A percentile compares a stretch with the other conserved stretches of the same genome.
phyloP scores from a whole-genome alignment of 53 echinoderm and acorn worm species.

The Actinopyga echinites region DNA sequence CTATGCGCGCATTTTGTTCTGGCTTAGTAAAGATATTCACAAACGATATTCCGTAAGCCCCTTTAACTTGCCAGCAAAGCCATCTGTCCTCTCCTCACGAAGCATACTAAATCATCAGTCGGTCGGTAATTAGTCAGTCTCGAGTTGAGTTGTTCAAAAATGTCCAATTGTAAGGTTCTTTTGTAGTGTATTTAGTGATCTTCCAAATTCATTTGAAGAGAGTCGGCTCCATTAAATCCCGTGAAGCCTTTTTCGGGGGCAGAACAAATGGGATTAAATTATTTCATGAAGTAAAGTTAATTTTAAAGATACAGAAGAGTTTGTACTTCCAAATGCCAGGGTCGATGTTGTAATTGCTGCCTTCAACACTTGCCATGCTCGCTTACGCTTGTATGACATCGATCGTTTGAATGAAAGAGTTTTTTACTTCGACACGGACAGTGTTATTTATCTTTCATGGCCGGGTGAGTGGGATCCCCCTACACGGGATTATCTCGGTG shows the following conservation, averaged over 20 bases:
- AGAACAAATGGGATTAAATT: constrained; percentile 55
- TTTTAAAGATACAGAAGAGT: constrained; percentile 23
- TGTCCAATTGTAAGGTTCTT: too few relatives aligned
- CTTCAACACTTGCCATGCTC: constrained; percentile 48
- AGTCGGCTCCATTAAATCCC: constrained; percentile 14
- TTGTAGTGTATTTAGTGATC: too few relatives aligned
- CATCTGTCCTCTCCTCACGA: too few relatives aligned
- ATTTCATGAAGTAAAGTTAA: constrained; percentile 30
- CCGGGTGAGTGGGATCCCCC: constrained; percentile 46
- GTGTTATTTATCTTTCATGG: constrained; percentile 30
- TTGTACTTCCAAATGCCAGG: not conserved
- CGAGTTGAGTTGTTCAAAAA: too few relatives aligned
- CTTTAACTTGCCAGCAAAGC: not conserved
- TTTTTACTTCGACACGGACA: constrained; percentile 58
- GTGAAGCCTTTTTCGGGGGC: constrained; percentile 56
- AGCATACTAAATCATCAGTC: too few relatives aligned
- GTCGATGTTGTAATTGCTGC: constrained; percentile 56
- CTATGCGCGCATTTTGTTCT: too few relatives aligned
- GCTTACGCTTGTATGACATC: constrained; percentile 48
- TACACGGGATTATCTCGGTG: constrained; percentile 60
- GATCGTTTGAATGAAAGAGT: constrained; percentile 47
- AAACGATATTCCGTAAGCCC: too few relatives aligned
- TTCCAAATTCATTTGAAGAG: too few relatives aligned
- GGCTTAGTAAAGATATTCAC: too few relatives aligned
- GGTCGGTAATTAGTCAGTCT: too few relatives aligned